phyloP scores from a whole-genome alignment of 1,140 invertebrate species.

The Neodiprion pinetum region DNA sequence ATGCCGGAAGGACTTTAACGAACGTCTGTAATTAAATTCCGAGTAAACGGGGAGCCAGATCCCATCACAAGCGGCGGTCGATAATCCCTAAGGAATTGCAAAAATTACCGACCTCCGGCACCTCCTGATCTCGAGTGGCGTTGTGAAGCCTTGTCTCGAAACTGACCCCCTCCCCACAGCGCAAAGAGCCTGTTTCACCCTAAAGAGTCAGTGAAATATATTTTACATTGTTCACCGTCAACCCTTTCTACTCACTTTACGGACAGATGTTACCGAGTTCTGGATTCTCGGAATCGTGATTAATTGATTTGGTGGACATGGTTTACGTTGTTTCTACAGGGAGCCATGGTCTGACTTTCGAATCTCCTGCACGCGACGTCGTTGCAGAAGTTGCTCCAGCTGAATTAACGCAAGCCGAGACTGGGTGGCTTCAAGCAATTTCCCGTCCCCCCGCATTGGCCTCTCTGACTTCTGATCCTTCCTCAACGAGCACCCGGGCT shows the following conservation, averaged over 20 bases:
- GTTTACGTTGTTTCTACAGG: not conserved
- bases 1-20: conserved; percentile 1
- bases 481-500: not conserved
- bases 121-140: not conserved
- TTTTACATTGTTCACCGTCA: no score
- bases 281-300: no score
- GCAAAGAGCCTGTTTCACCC: no score
- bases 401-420: not conserved
- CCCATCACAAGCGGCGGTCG: not conserved
- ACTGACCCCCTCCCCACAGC: no score
- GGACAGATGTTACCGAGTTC: no score
- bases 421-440: not conserved
- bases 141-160: no score
- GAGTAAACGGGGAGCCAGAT: not conserved
- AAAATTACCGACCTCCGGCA: conserved; percentile 1
- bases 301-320: not conserved
- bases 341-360: not conserved
- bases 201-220: no score
- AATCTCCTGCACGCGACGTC: not conserved
- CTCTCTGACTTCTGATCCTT: not conserved
- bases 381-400: not conserved
- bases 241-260: no score
- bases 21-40: not conserved
- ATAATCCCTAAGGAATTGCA: not conserved
- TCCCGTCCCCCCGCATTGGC: not conserved